Evolutionary conservation across 2,888 invertebrate species (phyloP), one percentile per base, ranked within the genome.

Genomic region (Laspeyria flexula): DNA sequence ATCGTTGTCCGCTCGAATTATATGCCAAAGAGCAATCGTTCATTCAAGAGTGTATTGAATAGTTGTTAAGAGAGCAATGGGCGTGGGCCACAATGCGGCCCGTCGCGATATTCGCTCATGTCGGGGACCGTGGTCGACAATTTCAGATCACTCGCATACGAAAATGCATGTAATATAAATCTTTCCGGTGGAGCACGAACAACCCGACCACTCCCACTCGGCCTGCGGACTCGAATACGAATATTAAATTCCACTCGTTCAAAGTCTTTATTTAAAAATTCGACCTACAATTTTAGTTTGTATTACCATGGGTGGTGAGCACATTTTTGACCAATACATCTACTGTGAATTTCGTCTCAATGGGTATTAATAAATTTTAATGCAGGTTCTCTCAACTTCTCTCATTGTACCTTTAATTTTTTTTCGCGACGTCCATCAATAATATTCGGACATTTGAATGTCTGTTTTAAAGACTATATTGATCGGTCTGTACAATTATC

Each of bases 101-200:
- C 71, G 65, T 68, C 64, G 62, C 69, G 73, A 70, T 72, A 58
- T 64, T 64, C 71, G 59, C 72, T 60, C 67, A 71, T 67, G 69
- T 69, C 67, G 58, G 57, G 47, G 69, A 73, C 73, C 62, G 72
- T 63, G 71, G 76, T 85, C 87, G 90, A 92, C 89, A 87, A 88
- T 88, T 90, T 86, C 88, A 90, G 92, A 92, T 92, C 90, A 89
- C 85, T 86, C 79, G 86, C 85, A 87, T 85, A 87, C 86, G 85
- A 89, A 90, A 89, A 85, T 87, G 90, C 88, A 88, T 87, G 92
- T 92, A 91, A 90, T 91, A 91, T 92, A 91, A 92, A 91, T 92
- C 92, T 92, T 92, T 92, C 92, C 91, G 91, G 90, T 88, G 90
- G 85, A 78, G 84, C 84, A 83, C 85, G 89, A 89, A 90, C 90